Conservation (phyloP, 2,113 vertebrate genomes). For the Hippolais icterina region DNA sequence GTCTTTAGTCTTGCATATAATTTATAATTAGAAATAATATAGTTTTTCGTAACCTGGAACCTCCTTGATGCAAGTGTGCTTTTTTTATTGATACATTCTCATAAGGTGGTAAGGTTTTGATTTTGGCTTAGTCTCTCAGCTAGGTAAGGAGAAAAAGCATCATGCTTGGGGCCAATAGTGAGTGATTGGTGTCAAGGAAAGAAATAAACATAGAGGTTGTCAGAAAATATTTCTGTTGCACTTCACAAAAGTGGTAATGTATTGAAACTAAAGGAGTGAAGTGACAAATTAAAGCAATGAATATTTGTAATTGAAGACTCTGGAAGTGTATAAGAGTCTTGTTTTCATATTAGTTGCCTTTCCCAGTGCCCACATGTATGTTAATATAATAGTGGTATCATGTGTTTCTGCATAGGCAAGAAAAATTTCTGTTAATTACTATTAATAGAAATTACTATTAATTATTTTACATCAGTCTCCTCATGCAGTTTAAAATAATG, state of each 20-base stretch:
- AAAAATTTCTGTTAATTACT: background rate
- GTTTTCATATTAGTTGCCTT: background rate
- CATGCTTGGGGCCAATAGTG: fast-evolving
- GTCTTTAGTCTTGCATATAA: background rate
- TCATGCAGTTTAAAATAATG: background rate
- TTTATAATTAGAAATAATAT: background rate
- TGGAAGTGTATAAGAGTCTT: background rate
- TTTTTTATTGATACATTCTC: background rate
- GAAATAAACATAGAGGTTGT: background rate
- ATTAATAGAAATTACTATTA: too few relatives aligned
- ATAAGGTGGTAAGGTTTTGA: background rate
- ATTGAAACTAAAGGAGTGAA: background rate
- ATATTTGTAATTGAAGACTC: background rate
- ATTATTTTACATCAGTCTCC: background rate
- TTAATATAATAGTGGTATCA: background rate
- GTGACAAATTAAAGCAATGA: background rate
- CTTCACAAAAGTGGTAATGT: background rate
- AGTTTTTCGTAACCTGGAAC: background rate
- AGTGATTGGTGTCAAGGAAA: background rate
- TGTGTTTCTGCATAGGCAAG: background rate
- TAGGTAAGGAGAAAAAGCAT: background rate
- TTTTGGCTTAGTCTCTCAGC: background rate
- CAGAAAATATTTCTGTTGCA: background rate
- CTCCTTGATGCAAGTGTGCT: fast-evolving
- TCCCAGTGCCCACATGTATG: background rate